phyloP scores from a whole-genome alignment of 2,888 invertebrate species.

The Cantharis lateralis region DNA sequence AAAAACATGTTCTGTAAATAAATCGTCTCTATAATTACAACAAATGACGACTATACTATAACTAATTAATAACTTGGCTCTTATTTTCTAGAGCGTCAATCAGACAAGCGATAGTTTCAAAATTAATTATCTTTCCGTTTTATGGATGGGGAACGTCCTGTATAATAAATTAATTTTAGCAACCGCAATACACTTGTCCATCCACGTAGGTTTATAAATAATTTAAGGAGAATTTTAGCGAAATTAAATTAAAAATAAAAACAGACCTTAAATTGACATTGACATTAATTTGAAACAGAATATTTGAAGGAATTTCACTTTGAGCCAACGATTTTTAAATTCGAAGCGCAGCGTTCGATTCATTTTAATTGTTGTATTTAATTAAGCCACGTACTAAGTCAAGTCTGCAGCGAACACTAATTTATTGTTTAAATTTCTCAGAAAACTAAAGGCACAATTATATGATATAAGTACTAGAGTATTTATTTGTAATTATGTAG shows the following conservation, averaged over 20 bases:
- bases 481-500: not conserved
- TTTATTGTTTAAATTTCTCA: not conserved
- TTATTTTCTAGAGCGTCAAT: not conserved
- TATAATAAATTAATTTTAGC: too few species aligned
- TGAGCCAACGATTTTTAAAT: slow-evolving; percentile 4
- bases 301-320: not conserved
- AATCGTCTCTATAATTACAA: not conserved
- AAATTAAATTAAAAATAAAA: not conserved
- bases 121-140: too few species aligned
- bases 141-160: too few species aligned
- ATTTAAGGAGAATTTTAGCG: not conserved
- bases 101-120: not conserved
- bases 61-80: not conserved
- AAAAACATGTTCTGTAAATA: not conserved
- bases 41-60: not conserved
- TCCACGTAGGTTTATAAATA: not conserved
- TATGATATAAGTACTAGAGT: not conserved
- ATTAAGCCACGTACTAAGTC: not conserved
- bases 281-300: not conserved
- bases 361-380: not conserved
- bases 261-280: not conserved
- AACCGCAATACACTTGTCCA: too few species aligned
- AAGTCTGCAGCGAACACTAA: not conserved
- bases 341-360: not conserved
- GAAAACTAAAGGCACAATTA: not conserved